These are phyloP conservation scores for Lepilemur ruficaudatus DNA, from an alignment of 2,797 vertebrate species.

Conservation along the genomic window DNA sequence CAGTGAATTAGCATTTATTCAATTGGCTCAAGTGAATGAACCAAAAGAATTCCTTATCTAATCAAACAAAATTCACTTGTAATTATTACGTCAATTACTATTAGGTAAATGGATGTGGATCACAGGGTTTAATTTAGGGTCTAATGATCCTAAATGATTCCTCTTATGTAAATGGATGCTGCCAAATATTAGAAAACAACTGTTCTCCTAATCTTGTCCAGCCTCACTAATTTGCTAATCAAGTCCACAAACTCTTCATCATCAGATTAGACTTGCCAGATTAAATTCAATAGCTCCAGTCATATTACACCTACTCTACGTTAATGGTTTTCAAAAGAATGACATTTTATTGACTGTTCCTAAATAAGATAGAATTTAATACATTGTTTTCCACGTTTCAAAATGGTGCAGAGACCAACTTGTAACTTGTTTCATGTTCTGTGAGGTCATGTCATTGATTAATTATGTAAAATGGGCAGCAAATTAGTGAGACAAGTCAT, in stretches of 20 bases:
- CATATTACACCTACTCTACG: constrained; percentile 4
- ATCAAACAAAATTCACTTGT: constrained; percentile 10
- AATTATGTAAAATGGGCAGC: not conserved
- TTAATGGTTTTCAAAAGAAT: constrained; percentile 25
- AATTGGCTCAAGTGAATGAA: not conserved
- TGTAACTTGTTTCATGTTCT: not conserved
- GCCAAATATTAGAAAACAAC: constrained; percentile 35
- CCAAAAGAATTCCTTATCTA: not conserved
- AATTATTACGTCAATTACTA: constrained; percentile 24
- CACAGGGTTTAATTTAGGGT: constrained; percentile 15
- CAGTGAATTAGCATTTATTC: constrained; percentile 24
- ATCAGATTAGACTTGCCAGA: constrained; percentile 5
- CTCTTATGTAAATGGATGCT: constrained; percentile 26
- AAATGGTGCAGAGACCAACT: not conserved
- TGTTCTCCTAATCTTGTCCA: not conserved
- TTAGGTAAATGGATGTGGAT: not conserved
- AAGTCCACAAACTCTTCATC: constrained; percentile 21
- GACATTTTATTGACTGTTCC: not conserved
- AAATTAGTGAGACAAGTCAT: not conserved
- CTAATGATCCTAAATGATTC: not conserved
- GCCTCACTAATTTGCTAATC: constrained; percentile 4
- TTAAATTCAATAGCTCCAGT: not conserved
- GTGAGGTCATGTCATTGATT: not conserved
- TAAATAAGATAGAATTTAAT: not conserved
- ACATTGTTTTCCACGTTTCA: not conserved